These are phyloP conservation scores for Rhingia rostrata DNA, from an alignment of 2,888 invertebrate species.

Conservation along the genomic window DNA sequence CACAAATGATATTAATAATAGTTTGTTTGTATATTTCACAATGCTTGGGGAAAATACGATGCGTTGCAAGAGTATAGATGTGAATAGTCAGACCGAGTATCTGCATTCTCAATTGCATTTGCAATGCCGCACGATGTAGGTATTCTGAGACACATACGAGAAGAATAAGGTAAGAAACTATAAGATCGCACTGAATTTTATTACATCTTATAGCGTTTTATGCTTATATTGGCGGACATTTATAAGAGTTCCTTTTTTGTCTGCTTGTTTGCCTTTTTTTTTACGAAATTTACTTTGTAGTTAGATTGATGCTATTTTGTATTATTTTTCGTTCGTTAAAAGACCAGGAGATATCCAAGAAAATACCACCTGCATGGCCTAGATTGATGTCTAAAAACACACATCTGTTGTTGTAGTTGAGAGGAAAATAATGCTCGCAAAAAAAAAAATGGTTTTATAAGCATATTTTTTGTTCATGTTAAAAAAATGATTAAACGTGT, in stretches of 20 bases:
- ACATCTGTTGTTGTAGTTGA: slow-evolving; percentile 56
- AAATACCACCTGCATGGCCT: slow-evolving; percentile 76
- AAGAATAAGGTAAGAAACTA: slow-evolving; percentile 65
- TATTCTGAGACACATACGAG: slow-evolving; percentile 21
- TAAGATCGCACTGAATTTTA: slow-evolving; percentile 64
- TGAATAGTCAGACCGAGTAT: slow-evolving; percentile 47
- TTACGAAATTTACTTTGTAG: slow-evolving; percentile 57
- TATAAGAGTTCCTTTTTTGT: slow-evolving; percentile 2
- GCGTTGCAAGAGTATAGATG: neutral
- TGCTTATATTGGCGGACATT: slow-evolving; percentile 50
- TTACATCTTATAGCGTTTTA: slow-evolving; percentile 50
- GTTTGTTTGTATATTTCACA: slow-evolving; percentile 71
- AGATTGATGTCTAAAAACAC: slow-evolving; percentile 68
- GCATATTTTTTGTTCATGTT: slow-evolving; percentile 26
- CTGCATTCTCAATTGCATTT: slow-evolving; percentile 57
- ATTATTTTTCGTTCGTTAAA: neutral
- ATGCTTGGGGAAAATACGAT: slow-evolving; percentile 29
- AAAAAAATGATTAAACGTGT: slow-evolving; percentile 41
- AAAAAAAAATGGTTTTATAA: slow-evolving; percentile 48
- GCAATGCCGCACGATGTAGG: slow-evolving; percentile 49
- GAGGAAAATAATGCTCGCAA: slow-evolving; percentile 45
- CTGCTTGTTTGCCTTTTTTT: slow-evolving; percentile 38
- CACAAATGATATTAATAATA: slow-evolving; percentile 72
- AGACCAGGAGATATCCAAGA: slow-evolving; percentile 54
- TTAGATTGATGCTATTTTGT: slow-evolving; percentile 1